Base-by-base conservation (phyloP, 2,113 vertebrate species). In the Xenopus laevis region DNA sequence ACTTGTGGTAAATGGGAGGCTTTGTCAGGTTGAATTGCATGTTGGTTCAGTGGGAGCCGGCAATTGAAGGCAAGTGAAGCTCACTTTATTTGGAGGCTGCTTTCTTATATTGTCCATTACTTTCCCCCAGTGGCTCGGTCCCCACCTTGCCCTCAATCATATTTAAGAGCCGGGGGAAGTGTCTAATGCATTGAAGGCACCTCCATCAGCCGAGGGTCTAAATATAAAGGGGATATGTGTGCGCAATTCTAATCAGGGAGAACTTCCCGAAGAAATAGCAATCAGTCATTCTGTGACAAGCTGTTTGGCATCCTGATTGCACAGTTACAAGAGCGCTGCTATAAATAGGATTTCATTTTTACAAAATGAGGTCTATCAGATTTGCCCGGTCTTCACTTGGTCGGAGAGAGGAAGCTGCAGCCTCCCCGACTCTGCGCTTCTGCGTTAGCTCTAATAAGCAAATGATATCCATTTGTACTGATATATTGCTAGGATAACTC, bases 271-370 rank as follows among this genome's bases (percentile, higher is more conserved):
- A 76, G 59, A 63, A 76, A 76, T 2, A 76, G 73, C 73, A 76
- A 76, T 76, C 73, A 76, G 73, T 76, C 73, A 76, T 69, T 68
- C 62, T 63, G 57, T 76, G 73, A 76, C 73, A 76, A 76, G 73
- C 66, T 62, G 66, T 63, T 76, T 76, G 73, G 65, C 73, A 76
- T 76, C 66, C 73, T 76, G 73, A 76, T 76, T 76, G 73, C 58
- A 12, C 65, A 63, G 66, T 76, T 76, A 76, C 66, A 40, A 69
- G 73, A 63, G 73, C 73, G 7, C 59, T 3, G 73, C 73, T 76
- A 76, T 76, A 76, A 76, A 76, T 76, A 76, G 73, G 73, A 76
- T 76, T 64, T 76, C 46, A 47, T 76, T 63, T 75, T 68, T 33
- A 44, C 45, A 67, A 76, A 76, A 69, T 63, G 65, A 76, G 73